These are phyloP conservation scores for Mus minutoides DNA, from an alignment of 2,797 vertebrate species.

Conservation along the genomic window DNA sequence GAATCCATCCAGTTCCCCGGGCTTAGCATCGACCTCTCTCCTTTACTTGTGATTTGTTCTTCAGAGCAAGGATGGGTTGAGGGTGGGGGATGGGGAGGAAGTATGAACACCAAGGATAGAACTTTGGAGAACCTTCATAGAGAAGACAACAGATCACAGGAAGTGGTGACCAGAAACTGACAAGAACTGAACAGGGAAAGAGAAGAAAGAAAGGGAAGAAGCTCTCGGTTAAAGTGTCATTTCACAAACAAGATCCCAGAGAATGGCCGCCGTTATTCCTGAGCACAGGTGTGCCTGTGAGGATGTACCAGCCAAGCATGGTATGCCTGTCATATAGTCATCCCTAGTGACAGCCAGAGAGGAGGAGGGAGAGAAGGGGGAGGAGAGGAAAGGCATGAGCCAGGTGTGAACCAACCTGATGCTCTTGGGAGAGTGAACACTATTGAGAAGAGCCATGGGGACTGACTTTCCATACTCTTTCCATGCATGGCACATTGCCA, in stretches of 20 bases:
- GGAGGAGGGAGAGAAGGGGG: neutral
- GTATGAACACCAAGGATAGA: neutral
- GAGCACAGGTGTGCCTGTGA: neutral
- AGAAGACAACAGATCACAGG: neutral
- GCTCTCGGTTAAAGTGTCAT: neutral
- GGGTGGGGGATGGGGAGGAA: too few relatives aligned
- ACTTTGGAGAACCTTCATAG: neutral
- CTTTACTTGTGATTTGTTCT: neutral
- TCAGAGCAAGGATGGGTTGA: neutral
- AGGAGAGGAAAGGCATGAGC: neutral
- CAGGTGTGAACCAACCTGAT: neutral
- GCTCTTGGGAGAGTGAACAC: neutral
- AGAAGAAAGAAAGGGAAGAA: neutral
- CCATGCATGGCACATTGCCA: neutral
- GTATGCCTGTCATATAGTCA: neutral
- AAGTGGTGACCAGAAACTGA: neutral
- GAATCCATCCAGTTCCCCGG: neutral
- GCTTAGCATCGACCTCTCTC: neutral
- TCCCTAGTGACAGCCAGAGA: neutral
- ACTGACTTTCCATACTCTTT: neutral
- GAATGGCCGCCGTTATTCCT: neutral
- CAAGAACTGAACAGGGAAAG: neutral
- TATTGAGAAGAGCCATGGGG: neutral
- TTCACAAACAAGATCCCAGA: neutral
- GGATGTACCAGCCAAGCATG: neutral